Evolutionary conservation across 2,113 vertebrate species (phyloP).

Genomic region (Tetrao urogallus): DNA sequence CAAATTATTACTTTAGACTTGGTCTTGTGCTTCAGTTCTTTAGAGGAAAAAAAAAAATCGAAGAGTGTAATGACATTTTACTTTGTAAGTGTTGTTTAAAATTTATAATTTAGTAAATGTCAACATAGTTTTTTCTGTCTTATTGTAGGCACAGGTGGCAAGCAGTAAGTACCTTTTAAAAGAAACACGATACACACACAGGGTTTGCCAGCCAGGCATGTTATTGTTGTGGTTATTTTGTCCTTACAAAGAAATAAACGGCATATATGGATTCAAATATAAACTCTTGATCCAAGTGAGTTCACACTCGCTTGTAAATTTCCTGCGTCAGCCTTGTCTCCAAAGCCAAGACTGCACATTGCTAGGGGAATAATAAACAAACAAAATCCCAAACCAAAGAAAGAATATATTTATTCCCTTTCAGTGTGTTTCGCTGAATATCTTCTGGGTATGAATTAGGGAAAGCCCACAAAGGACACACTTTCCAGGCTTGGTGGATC

Average conservation of each 20-base stretch:
- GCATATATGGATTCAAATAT: not conserved
- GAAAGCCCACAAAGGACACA: not conserved
- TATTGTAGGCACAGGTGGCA: not conserved
- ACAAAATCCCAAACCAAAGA: not conserved
- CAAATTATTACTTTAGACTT: not conserved
- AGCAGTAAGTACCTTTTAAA: not conserved
- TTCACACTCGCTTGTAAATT: not conserved
- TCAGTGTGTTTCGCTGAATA: not conserved
- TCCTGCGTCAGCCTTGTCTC: not conserved
- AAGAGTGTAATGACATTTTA: not conserved
- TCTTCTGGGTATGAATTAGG: not conserved
- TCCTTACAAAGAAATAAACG: not conserved
- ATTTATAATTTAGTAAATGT: not conserved
- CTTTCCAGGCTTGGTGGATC: not conserved
- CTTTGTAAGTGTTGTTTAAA: not conserved
- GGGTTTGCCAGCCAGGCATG: not conserved
- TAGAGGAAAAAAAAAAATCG: not conserved
- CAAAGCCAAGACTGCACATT: not conserved
- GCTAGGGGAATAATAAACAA: constrained; percentile 2
- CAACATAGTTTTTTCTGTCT: not conserved
- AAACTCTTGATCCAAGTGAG: not conserved
- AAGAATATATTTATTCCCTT: not conserved
- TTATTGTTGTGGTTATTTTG: not conserved
- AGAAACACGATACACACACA: not conserved
- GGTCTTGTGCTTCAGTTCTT: not conserved